Base-by-base conservation (phyloP, 2,113 vertebrate genomes). In the Cyanoliseus patagonus region DNA sequence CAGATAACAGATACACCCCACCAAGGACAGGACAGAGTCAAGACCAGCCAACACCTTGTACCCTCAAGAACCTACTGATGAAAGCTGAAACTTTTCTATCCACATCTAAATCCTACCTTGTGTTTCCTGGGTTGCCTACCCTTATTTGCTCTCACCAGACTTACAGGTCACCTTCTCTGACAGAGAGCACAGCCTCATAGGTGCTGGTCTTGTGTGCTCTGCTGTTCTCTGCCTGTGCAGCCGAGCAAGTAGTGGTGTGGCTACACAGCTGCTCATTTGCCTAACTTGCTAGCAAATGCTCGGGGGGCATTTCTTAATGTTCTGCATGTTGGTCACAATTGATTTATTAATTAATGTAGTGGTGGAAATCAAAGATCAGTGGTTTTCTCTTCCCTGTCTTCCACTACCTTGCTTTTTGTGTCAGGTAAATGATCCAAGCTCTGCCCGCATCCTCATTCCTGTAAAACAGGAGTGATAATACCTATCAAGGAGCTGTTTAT, bases 181-280 rank as follows among this genome's bases (percentile, higher is more conserved):
- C 10, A 47, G 46, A 27, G 39, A 2, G 35, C 62, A 7, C 12
- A 10, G n/a, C n/a, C 57, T 52, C 2, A 0, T 0, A 39, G 47
- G 39, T 24, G 75, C 53, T 1, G 15, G 1, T 17, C 25, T 78
- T 17, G 37, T 0, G 46, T 0, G 7, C 46, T 64, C 30, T 52
- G 64, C 88, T 72, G 25, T 76, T 57, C 88, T 15, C 72, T 74
- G 73, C 51, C 83, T 80, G 92, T 59, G 94, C 96, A 93, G 94
- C 63, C 12, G 10, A 86, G 85, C 86, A 27, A 69, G 88, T 31
- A 0, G 75, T 46, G 79, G 1, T 49, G 80, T 25, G 81, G 81
- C 62, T 35, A 9, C 1, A 0, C 96, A 96, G 96, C 94, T 97
- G 96, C 91, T 97, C 86, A 92, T 97, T 96, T 97, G 95, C 96